Conservation (phyloP, 2,797 vertebrate species). For the Micropoecilia bifurca region DNA sequence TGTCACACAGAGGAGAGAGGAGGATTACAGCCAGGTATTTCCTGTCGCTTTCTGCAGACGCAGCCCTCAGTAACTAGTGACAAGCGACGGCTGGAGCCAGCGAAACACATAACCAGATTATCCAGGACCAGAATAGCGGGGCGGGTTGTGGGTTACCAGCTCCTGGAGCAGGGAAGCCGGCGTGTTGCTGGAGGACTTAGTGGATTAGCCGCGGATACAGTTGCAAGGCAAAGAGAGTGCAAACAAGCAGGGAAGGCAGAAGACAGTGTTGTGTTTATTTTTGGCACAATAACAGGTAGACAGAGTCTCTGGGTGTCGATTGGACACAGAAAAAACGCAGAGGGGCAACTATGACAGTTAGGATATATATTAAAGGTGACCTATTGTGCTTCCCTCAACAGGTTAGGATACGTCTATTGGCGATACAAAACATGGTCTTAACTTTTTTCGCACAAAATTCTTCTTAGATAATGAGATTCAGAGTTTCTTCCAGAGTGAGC, state of each 20-base stretch:
- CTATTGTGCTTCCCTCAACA: too few species aligned
- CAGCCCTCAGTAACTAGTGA: conserved; percentile 28
- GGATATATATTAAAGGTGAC: conserved; percentile 31
- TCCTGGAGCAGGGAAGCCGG: conserved; percentile 22
- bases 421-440: too few species aligned
- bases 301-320: conserved; percentile 23
- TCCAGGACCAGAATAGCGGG: conserved; percentile 60
- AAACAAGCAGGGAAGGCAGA: conserved; percentile 17
- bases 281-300: conserved; percentile 13
- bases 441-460: too few species aligned
- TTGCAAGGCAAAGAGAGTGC: conserved; percentile 31
- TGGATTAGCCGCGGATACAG: conserved; percentile 61
- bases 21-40: conserved; percentile 68
- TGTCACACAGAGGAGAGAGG: conserved; percentile 28
- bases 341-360: conserved; percentile 9
- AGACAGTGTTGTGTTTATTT: conserved; percentile 38
- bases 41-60: conserved; percentile 41
- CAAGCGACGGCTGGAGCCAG: conserved; percentile 40
- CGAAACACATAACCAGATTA: conserved; percentile 71
- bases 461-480: too few species aligned
- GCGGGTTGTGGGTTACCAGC: conserved; percentile 43
- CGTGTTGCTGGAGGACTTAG: conserved; percentile 58
- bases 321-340: conserved; percentile 6
- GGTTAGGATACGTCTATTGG: too few species aligned
- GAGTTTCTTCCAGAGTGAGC: too few species aligned